A percentile compares a stretch with the other conserved stretches of the same genome.
Evolutionary conservation across 1,140 invertebrate genomes (phyloP).

Genomic region (Leucophenga varia): DNA sequence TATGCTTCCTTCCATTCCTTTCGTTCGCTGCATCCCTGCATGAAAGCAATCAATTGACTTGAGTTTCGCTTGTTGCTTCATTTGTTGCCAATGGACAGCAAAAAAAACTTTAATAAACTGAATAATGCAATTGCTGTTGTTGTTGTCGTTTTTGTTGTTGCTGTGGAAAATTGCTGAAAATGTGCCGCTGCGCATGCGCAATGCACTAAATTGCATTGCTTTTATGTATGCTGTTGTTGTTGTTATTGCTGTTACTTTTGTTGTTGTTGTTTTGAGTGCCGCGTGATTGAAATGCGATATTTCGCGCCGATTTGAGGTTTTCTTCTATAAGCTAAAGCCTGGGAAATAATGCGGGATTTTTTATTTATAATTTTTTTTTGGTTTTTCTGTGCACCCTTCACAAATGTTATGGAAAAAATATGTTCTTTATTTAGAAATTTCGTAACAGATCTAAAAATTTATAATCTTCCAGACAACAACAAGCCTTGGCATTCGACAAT

Average conservation of each 20-base stretch:
- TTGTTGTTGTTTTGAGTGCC: slow-evolving; percentile 26
- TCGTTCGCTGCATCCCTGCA: slow-evolving; percentile 42
- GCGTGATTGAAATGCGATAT: slow-evolving; percentile 54
- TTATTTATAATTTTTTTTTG: too few relatives aligned
- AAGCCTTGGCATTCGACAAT: too few relatives aligned
- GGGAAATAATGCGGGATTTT: slow-evolving; percentile 2
- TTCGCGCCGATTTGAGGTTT: slow-evolving; percentile 47
- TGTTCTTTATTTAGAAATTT: too few relatives aligned
- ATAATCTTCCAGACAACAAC: too few relatives aligned
- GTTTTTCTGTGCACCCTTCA: too few relatives aligned
- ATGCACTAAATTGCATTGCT: slow-evolving; percentile 39
- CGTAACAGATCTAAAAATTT: too few relatives aligned
- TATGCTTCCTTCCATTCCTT: too few relatives aligned
- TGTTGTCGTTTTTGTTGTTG: slow-evolving; percentile 10
- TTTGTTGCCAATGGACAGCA: too few relatives aligned
- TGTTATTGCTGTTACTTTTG: background rate
- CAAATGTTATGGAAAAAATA: too few relatives aligned
- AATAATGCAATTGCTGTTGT: slow-evolving; percentile 28
- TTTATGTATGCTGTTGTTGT: background rate
- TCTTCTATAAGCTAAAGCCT: background rate
- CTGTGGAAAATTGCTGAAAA: slow-evolving; percentile 23
- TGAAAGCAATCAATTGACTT: too few relatives aligned
- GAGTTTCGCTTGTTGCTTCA: too few relatives aligned
- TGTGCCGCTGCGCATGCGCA: slow-evolving; percentile 21
- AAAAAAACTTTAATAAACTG: slow-evolving; percentile 44